phyloP scores from a whole-genome alignment of 2,113 vertebrate genomes.

The Stictonetta naevosa region DNA sequence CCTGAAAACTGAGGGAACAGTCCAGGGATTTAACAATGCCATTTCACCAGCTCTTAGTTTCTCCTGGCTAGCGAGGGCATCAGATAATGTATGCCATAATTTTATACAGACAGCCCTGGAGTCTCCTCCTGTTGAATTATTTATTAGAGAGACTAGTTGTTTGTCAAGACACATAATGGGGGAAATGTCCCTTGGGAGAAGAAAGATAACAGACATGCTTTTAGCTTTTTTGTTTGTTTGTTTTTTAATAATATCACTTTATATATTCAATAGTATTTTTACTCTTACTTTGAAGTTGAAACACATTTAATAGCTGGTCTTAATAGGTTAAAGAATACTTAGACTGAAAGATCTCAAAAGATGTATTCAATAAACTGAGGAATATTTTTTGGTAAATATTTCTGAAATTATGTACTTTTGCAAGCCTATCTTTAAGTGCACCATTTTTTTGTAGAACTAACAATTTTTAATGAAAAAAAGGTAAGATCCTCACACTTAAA shows the following conservation, averaged over 20 bases:
- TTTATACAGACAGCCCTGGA: background rate
- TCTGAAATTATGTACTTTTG: background rate
- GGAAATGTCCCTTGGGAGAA: conserved; percentile 14
- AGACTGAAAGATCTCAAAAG: background rate
- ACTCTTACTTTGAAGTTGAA: background rate
- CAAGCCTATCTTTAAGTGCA: background rate
- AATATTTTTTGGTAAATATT: background rate
- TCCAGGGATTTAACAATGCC: background rate
- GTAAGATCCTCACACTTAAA: background rate
- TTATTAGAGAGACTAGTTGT: conserved; percentile 33
- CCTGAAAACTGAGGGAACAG: background rate
- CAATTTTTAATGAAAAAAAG: background rate
- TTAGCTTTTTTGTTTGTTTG: background rate
- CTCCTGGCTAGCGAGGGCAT: background rate
- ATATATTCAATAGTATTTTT: background rate
- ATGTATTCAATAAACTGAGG: background rate
- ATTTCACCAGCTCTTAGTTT: background rate
- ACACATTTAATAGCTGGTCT: background rate
- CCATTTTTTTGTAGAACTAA: background rate
- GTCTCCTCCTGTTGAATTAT: conserved; percentile 49
- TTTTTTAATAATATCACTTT: background rate
- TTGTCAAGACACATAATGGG: conserved; percentile 43
- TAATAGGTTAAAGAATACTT: background rate
- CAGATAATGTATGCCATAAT: conserved; percentile 42
- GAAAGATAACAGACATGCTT: background rate